These are phyloP conservation scores for Stegodyphus mimosarum DNA, from an alignment of 1,140 invertebrate genomes.

Conservation along the genomic window DNA sequence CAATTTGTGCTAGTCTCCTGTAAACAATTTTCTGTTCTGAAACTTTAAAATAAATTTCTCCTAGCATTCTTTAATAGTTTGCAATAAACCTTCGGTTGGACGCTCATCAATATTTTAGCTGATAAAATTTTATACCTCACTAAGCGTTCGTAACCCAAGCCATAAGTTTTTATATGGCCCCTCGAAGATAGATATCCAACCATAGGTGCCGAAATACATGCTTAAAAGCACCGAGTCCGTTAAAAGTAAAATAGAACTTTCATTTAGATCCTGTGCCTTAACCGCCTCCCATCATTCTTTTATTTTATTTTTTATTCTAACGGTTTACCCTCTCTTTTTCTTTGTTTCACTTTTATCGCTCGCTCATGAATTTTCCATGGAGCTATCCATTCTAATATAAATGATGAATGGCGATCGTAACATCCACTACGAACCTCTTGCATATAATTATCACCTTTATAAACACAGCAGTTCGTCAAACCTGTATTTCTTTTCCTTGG, in stretches of 20 bases:
- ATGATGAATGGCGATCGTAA: constrained; percentile 34
- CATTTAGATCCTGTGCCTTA: constrained; percentile 31
- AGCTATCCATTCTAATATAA: constrained; percentile 55
- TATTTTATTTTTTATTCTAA: not conserved
- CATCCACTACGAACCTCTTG: constrained; percentile 18
- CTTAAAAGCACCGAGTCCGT: constrained; percentile 15
- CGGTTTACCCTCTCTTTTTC: constrained; percentile 38
- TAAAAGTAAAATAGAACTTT: constrained; percentile 55
- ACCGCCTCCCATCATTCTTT: constrained; percentile 28
- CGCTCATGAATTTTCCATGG: constrained; percentile 38
- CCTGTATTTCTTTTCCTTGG: not conserved
- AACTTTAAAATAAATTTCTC: too few relatives aligned
- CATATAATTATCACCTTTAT: constrained; percentile 20
- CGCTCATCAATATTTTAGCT: too few relatives aligned
- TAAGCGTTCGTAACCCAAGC: too few relatives aligned
- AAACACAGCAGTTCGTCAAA: not conserved
- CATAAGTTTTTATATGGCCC: too few relatives aligned
- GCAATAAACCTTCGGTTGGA: too few relatives aligned
- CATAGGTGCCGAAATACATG: not conserved
- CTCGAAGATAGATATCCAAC: too few relatives aligned
- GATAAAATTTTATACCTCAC: too few relatives aligned
- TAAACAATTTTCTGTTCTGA: too few relatives aligned
- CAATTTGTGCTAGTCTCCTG: too few relatives aligned
- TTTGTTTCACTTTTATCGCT: constrained; percentile 52
- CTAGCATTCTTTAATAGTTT: too few relatives aligned